Evolutionary conservation across 1,140 invertebrate genomes (phyloP).

Genomic region (Cepaea nemoralis): DNA sequence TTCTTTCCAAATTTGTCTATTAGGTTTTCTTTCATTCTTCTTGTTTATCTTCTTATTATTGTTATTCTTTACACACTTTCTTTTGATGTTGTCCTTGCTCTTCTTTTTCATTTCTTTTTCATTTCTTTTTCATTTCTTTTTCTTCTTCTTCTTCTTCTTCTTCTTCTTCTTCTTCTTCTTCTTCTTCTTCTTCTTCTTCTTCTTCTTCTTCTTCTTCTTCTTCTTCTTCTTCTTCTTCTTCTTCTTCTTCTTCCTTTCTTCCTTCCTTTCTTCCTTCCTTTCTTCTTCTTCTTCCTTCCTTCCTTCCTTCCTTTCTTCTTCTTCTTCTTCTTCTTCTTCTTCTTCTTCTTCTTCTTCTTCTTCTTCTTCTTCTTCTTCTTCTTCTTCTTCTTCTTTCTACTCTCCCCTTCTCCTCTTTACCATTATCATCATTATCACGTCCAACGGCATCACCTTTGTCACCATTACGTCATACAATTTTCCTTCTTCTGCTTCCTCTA

Average conservation of each 20-base stretch:
- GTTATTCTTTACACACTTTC: no score
- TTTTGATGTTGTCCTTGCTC: background rate
- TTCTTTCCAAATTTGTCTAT: no score
- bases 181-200: background rate
- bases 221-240: background rate
- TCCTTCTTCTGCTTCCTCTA: no score
- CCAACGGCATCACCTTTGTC: no score
- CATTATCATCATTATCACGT: constrained; percentile 2
- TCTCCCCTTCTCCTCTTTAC: background rate
- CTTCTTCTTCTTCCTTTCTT: background rate
- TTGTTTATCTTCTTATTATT: no score
- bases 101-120: background rate
- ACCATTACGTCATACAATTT: no score
- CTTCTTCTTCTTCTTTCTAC: background rate
- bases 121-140: background rate
- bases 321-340: background rate
- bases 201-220: background rate
- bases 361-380: background rate
- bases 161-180: background rate
- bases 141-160: background rate
- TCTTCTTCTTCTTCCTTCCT: background rate
- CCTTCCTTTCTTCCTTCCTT: background rate
- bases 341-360: background rate
- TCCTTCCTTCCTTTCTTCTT: background rate
- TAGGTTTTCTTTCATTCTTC: no score